A percentile compares a stretch with the other conserved stretches of the same genome.
Conservation (phyloP, 2,888 invertebrate genomes). For the Catocala fraxini region DNA sequence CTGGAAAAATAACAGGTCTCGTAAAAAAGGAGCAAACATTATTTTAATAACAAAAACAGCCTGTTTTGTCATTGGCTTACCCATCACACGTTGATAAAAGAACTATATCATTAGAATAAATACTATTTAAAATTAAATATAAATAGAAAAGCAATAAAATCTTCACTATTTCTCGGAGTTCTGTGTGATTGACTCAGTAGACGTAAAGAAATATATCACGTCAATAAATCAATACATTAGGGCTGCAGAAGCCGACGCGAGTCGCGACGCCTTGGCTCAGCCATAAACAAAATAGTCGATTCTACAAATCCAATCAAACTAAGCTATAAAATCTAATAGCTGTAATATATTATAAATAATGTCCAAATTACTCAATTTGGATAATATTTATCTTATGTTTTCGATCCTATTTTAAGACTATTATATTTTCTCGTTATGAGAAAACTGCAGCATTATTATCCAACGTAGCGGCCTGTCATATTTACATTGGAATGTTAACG, state of each 20-base stretch:
- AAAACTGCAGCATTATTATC: too few species aligned
- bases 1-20: constrained; percentile 57
- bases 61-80: constrained; percentile 47
- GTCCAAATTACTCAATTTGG: too few species aligned
- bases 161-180: constrained; percentile 13
- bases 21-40: constrained; percentile 14
- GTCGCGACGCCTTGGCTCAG: background rate
- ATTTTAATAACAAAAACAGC: constrained; percentile 29
- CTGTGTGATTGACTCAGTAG: constrained; percentile 2
- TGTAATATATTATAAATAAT: too few species aligned
- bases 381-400: too few species aligned
- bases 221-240: constrained; percentile 6
- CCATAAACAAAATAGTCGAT: background rate
- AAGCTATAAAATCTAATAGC: too few species aligned
- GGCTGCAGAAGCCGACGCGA: background rate
- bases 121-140: constrained; percentile 20
- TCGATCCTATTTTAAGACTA: too few species aligned
- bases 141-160: constrained; percentile 27
- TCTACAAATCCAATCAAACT: too few species aligned
- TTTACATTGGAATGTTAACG: too few species aligned
- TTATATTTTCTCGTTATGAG: too few species aligned
- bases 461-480: too few species aligned
- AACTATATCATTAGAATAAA: constrained; percentile 18
- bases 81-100: constrained; percentile 50
- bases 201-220: constrained; percentile 9